phyloP scores from a whole-genome alignment of 2,113 vertebrate species.

The Triplophysa dalaica region DNA sequence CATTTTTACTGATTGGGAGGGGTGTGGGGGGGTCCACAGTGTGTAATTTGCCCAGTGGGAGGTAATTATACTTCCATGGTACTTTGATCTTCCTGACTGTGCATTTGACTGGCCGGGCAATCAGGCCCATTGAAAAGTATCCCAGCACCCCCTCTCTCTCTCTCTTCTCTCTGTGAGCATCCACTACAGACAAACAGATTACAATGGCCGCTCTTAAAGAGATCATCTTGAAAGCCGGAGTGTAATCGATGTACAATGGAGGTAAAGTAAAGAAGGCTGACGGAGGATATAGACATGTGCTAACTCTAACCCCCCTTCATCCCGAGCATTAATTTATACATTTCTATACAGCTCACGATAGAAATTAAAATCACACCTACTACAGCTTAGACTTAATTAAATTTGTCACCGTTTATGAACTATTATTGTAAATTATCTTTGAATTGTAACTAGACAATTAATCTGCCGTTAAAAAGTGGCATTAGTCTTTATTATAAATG shows the following conservation, averaged over 20 bases:
- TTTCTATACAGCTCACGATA: neutral
- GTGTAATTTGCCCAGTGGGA: slow-evolving; percentile 70
- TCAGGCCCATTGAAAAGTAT: slow-evolving; percentile 59
- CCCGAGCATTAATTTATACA: neutral
- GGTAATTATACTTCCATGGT: slow-evolving; percentile 76
- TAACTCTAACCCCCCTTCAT: neutral
- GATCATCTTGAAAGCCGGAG: slow-evolving; percentile 51
- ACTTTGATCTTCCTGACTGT: slow-evolving; percentile 79
- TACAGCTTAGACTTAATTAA: neutral
- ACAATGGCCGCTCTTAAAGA: slow-evolving; percentile 50
- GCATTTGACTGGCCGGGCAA: slow-evolving; percentile 74
- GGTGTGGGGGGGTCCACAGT: slow-evolving; percentile 44
- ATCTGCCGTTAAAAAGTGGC: neutral
- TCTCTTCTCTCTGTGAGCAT: slow-evolving; percentile 33
- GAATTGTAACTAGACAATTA: neutral
- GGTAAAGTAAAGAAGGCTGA: slow-evolving; percentile 30
- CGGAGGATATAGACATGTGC: neutral
- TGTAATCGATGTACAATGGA: slow-evolving; percentile 55
- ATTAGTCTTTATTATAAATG: neutral
- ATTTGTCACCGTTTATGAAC: neutral
- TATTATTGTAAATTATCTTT: too few relatives aligned
- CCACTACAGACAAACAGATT: slow-evolving; percentile 45
- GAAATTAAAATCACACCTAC: neutral
- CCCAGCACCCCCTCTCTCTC: slow-evolving; percentile 29
- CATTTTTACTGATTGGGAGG: slow-evolving; percentile 67